phyloP scores from a whole-genome alignment of 2,113 vertebrate genomes.

The Rhinolophus sinicus region DNA sequence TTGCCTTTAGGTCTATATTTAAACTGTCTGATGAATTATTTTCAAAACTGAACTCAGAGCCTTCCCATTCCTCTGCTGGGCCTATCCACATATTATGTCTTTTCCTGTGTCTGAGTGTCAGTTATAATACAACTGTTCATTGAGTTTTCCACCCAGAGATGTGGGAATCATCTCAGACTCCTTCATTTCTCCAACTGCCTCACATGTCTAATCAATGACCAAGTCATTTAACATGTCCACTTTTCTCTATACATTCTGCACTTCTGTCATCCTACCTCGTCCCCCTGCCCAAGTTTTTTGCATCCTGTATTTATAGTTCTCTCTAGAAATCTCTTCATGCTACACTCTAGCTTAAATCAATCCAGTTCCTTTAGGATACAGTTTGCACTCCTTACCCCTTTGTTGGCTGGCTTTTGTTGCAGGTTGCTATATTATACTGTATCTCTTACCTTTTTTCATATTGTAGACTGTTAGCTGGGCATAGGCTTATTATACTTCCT shows the following conservation, averaged over 20 bases:
- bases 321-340: not conserved
- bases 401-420: not conserved
- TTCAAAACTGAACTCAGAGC: not conserved
- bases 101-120: not conserved
- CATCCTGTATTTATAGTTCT: not conserved
- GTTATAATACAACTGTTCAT: fast-evolving
- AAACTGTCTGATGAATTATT: not conserved
- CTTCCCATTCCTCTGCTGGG: not conserved
- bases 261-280: not conserved
- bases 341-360: not conserved
- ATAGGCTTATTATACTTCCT: not conserved
- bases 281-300: not conserved
- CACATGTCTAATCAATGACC: not conserved
- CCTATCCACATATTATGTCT: fast-evolving
- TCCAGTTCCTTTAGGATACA: not conserved
- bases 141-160: not conserved
- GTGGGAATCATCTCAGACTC: too few species aligned
- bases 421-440: fast-evolving
- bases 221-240: too few species aligned
- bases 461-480: not conserved
- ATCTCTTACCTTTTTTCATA: not conserved
- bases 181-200: too few species aligned
- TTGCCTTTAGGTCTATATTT: not conserved
- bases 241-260: not conserved
- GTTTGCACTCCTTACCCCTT: not conserved